phyloP scores from a whole-genome alignment of 2,888 invertebrate species.

The Neoitamus cyanurus region DNA sequence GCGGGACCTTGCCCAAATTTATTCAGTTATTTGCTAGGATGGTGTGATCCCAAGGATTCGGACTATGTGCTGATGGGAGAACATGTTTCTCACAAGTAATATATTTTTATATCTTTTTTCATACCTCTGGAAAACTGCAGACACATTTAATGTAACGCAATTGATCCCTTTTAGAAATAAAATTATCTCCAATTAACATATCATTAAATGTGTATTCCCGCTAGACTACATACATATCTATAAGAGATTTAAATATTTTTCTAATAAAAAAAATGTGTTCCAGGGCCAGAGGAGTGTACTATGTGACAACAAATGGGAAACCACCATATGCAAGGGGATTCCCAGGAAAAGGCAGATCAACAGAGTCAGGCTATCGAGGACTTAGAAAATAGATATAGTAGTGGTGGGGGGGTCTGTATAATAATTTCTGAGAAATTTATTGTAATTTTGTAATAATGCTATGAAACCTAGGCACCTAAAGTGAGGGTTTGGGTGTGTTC shows the following conservation, averaged over 20 bases:
- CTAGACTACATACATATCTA: neutral
- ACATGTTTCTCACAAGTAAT: conserved; percentile 79
- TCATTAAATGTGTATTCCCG: too few relatives aligned
- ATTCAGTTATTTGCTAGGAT: conserved; percentile 85
- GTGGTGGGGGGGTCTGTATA: neutral
- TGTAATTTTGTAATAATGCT: neutral
- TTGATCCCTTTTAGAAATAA: too few relatives aligned
- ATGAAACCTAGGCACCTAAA: conserved; percentile 27
- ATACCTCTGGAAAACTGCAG: too few relatives aligned
- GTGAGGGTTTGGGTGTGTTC: conserved; percentile 22
- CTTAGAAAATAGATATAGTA: conserved; percentile 18
- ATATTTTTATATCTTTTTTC: neutral
- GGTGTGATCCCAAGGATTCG: conserved; percentile 82
- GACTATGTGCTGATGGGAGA: conserved; percentile 90
- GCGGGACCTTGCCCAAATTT: conserved; percentile 85
- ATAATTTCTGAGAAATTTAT: conserved; percentile 47
- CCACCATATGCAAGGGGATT: conserved; percentile 88
- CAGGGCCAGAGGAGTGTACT: conserved; percentile 87
- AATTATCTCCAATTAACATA: too few relatives aligned
- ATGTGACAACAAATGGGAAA: conserved; percentile 85
- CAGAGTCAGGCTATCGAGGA: conserved; percentile 47
- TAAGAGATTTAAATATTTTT: neutral
- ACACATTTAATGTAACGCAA: too few relatives aligned
- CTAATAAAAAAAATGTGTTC: conserved; percentile 55
- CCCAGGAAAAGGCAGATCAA: conserved; percentile 70